Evolutionary conservation across 2,888 invertebrate species (phyloP).

Genomic region (Odontocerum albicorne): DNA sequence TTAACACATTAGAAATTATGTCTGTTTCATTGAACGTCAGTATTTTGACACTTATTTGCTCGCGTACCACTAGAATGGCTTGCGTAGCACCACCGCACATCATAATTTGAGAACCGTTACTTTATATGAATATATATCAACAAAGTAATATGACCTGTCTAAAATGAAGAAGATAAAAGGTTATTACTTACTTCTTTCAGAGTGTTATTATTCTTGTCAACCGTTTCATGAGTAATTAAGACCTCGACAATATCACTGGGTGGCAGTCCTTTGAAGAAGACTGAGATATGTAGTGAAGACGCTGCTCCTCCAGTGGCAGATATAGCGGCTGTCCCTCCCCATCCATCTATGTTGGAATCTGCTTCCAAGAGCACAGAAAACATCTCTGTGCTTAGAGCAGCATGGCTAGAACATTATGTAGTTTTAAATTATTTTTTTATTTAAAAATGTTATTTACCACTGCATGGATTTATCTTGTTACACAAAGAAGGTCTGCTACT

Average conservation of each 20-base stretch:
- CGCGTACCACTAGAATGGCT: too few species aligned
- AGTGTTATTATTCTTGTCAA: conserved; percentile 72
- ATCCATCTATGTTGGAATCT: conserved; percentile 49
- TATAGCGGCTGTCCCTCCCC: conserved; percentile 89
- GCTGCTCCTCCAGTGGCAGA: conserved; percentile 79
- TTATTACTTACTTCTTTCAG: conserved; percentile 69
- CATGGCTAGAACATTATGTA: conserved; percentile 52
- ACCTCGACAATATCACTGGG: conserved; percentile 68
- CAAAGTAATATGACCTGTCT: too few species aligned
- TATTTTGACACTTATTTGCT: too few species aligned
- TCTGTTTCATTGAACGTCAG: too few species aligned
- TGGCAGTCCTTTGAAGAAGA: conserved; percentile 83
- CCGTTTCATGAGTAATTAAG: conserved; percentile 67
- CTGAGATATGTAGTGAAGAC: conserved; percentile 77
- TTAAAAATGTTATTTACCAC: background rate
- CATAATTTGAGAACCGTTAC: too few species aligned
- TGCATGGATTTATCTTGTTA: background rate
- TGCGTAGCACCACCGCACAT: too few species aligned
- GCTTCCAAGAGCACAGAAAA: conserved; percentile 76
- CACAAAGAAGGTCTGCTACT: too few species aligned
- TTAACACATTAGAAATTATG: too few species aligned
- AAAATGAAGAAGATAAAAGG: too few species aligned
- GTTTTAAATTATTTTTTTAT: background rate
- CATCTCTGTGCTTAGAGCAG: conserved; percentile 77
- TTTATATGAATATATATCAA: too few species aligned